phyloP scores from a whole-genome alignment of 1,140 invertebrate species.

The Drusus annulatus region DNA sequence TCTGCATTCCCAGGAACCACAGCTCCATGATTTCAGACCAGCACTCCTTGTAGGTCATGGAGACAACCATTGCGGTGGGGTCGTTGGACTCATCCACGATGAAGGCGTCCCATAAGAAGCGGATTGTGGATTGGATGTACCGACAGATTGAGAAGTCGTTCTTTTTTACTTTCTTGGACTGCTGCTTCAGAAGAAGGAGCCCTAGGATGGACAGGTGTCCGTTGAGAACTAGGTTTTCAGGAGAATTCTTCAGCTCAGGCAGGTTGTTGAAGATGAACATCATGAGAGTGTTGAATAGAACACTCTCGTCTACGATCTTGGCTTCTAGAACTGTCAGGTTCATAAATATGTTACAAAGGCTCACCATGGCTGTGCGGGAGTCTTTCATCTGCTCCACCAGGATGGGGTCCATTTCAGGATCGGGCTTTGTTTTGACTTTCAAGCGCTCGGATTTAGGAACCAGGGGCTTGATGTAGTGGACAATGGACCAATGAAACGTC shows the following conservation, averaged over 20 bases:
- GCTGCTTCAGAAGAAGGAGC: constrained; percentile 87
- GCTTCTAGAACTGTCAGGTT: constrained; percentile 91
- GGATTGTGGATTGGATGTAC: constrained; percentile 89
- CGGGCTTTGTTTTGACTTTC: constrained; percentile 81
- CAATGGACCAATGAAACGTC: constrained; percentile 88
- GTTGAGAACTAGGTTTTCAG: constrained; percentile 87
- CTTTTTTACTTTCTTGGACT: constrained; percentile 84
- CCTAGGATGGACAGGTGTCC: constrained; percentile 89
- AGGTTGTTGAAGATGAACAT: constrained; percentile 91
- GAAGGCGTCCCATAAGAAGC: constrained; percentile 94
- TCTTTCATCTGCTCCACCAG: constrained; percentile 86
- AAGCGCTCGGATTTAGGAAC: constrained; percentile 83
- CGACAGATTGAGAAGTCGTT: constrained; percentile 90
- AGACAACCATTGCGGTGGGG: constrained; percentile 83
- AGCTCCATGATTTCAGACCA: constrained; percentile 93
- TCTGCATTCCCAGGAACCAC: constrained; percentile 96
- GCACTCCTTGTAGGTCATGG: constrained; percentile 87
- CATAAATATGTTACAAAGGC: constrained; percentile 93
- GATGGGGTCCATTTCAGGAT: constrained; percentile 80
- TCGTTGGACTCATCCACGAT: constrained; percentile 90
- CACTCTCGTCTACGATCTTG: constrained; percentile 83
- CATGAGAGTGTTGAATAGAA: constrained; percentile 83
- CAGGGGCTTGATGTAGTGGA: constrained; percentile 87
- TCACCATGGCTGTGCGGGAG: constrained; percentile 86
- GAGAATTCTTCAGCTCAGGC: constrained; percentile 87